Conservation (phyloP, 2,113 vertebrate species). For the Siphamia tubifer region DNA sequence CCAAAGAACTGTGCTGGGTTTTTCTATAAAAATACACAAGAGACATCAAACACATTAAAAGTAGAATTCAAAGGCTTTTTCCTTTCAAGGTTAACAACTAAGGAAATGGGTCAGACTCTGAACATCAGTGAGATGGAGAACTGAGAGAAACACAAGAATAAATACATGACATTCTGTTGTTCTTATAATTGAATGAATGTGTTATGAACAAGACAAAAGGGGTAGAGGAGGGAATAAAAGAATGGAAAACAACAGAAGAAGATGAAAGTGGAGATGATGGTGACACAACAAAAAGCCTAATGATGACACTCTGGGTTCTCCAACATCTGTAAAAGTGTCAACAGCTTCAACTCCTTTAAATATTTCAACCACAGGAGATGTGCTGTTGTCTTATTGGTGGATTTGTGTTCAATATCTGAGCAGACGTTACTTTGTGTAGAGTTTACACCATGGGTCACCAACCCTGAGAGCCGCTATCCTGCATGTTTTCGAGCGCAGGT, state of each 20-base stretch:
- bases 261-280: background rate
- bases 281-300: constrained; percentile 4
- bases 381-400: constrained; percentile 42
- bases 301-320: constrained; percentile 3
- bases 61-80: background rate
- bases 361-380: constrained; percentile 53
- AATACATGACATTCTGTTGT: no score
- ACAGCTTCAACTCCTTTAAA: constrained; percentile 68
- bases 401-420: no score
- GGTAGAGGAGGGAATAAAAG: background rate
- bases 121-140: constrained; percentile 3
- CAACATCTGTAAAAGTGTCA: constrained; percentile 12
- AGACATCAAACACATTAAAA: background rate
- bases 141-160: background rate
- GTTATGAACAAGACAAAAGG: no score
- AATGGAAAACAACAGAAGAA: background rate
- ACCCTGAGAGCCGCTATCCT: no score
- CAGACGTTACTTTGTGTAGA: no score
- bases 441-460: no score
- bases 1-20: constrained; percentile 97
- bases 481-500: no score
- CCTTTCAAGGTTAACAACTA: constrained; percentile 14
- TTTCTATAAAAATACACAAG: constrained; percentile 80
- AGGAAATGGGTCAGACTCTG: constrained; percentile 4
- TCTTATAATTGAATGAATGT: no score